These are phyloP conservation scores for Gobiocypris rarus DNA, from an alignment of 2,113 vertebrate species.

Conservation along the genomic window DNA sequence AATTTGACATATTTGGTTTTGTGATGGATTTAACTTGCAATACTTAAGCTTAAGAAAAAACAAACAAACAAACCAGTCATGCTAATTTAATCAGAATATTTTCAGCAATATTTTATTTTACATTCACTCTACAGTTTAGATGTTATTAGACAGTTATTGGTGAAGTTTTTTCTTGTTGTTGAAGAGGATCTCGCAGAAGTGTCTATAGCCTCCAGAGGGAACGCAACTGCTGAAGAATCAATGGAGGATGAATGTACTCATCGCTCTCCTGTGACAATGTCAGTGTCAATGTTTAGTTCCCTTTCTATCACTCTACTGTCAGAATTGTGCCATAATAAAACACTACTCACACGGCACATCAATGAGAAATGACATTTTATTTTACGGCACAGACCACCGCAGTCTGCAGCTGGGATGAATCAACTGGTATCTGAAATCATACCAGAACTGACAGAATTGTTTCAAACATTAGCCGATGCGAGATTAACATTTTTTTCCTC, in stretches of 20 bases:
- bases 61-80: too few species aligned
- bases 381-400: constrained; percentile 23
- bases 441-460: constrained; percentile 39
- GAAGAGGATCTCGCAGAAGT: constrained; percentile 13
- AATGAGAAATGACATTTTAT: constrained; percentile 34
- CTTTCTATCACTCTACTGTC: constrained; percentile 42
- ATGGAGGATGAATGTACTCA: constrained; percentile 31
- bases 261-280: constrained; percentile 31
- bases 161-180: constrained; percentile 4
- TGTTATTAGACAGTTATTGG: too few species aligned
- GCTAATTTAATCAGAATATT: not conserved
- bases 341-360: constrained; percentile 34
- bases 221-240: constrained; percentile 19
- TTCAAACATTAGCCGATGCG: not conserved
- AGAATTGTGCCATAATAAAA: constrained; percentile 45
- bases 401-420: constrained; percentile 39
- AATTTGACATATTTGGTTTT: not conserved
- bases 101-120: not conserved
- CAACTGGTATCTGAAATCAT: constrained; percentile 35
- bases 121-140: not conserved
- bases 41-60: not conserved
- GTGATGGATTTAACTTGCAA: not conserved
- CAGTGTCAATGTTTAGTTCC: constrained; percentile 32
- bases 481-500: constrained; percentile 2
- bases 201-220: constrained; percentile 1